phyloP scores from a whole-genome alignment of 1,140 invertebrate genomes.

The Pseudomyrmex gracilis region DNA sequence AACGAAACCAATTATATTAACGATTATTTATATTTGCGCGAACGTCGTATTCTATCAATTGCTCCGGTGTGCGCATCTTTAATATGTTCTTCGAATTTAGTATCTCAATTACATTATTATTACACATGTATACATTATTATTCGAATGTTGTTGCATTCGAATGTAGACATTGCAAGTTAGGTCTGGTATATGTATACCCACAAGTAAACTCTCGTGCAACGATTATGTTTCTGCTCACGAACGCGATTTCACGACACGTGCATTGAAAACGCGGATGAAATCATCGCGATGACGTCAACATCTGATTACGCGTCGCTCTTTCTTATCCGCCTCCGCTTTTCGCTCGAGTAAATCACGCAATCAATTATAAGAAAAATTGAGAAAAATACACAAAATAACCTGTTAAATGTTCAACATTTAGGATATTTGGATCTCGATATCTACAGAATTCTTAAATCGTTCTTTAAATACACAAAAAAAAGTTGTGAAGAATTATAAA shows the following conservation, averaged over 20 bases:
- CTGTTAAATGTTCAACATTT: background rate
- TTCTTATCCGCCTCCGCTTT: slow-evolving; percentile 28
- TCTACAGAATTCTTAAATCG: too few species aligned
- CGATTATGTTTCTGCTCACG: slow-evolving; percentile 33
- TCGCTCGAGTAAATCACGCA: background rate
- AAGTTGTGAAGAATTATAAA: too few species aligned
- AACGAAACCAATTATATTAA: background rate
- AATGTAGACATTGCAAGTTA: background rate
- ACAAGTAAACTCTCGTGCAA: background rate
- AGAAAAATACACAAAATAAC: background rate
- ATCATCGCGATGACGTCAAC: slow-evolving; percentile 51
- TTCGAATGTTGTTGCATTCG: slow-evolving; percentile 5
- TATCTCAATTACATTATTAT: too few species aligned
- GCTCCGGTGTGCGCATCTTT: background rate
- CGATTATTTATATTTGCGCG: slow-evolving; percentile 15
- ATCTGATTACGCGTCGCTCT: slow-evolving; percentile 38
- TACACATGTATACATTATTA: background rate
- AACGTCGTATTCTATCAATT: slow-evolving; percentile 3
- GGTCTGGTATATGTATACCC: background rate
- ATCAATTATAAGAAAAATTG: background rate
- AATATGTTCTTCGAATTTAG: background rate
- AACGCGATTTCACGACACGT: slow-evolving; percentile 36
- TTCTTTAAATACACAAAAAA: too few species aligned
- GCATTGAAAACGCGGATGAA: slow-evolving; percentile 46
- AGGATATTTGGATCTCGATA: too few species aligned